Conservation (phyloP, 2,888 invertebrate species). For the Sialis lutaria region DNA sequence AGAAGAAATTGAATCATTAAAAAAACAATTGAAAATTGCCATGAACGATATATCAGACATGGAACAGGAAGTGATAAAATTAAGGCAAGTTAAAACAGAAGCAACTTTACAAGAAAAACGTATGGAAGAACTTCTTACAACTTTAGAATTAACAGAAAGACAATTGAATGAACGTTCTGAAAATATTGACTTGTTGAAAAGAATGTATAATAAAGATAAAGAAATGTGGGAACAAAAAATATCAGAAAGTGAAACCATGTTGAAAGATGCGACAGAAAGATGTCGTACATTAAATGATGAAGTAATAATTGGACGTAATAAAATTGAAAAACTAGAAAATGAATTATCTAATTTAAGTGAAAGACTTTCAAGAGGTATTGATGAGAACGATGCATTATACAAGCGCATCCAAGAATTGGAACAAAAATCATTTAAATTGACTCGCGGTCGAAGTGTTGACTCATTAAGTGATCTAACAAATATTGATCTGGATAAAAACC, state of each 20-base stretch:
- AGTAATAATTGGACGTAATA: conserved; percentile 42
- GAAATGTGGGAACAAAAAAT: conserved; percentile 44
- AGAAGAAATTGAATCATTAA: conserved; percentile 46
- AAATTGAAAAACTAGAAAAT: conserved; percentile 45
- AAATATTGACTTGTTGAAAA: conserved; percentile 39
- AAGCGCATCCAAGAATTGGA: conserved; percentile 56
- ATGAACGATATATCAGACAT: conserved; percentile 42
- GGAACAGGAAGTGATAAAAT: conserved; percentile 53
- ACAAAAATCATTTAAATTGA: conserved; percentile 29
- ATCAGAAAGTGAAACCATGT: conserved; percentile 46
- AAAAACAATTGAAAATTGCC: conserved; percentile 47
- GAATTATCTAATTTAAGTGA: conserved; percentile 52
- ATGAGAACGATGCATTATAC: conserved; percentile 61
- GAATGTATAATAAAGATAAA: conserved; percentile 42
- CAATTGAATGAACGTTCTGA: conserved; percentile 53
- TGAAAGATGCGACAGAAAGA: conserved; percentile 48
- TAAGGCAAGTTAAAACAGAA: conserved; percentile 52
- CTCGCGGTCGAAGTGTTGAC: conserved; percentile 50
- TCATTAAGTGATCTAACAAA: conserved; percentile 69
- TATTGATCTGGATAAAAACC: conserved; percentile 56
- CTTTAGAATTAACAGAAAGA: conserved; percentile 61
- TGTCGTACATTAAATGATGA: conserved; percentile 47
- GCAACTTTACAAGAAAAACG: conserved; percentile 52
- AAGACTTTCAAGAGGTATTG: conserved; percentile 46
- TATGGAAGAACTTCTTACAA: conserved; percentile 58